Evolutionary conservation across 2,113 vertebrate genomes (phyloP), one percentile per base, ranked within the genome.

Genomic region (Agelaius tricolor): DNA sequence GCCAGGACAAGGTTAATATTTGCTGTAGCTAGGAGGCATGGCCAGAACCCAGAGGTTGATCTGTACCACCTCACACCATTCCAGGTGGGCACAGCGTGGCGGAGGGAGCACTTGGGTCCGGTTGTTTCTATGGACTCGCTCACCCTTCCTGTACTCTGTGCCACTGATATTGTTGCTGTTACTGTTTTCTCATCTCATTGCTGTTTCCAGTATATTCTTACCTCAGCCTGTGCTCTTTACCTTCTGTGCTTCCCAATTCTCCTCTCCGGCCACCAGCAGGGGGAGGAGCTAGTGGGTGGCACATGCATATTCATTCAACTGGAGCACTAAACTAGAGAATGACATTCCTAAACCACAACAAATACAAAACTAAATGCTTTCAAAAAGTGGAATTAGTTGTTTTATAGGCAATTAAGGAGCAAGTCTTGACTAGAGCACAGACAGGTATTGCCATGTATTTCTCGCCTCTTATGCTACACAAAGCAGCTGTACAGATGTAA

Each of bases 31-130:
- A 7, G 31, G 26, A 22, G 4, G 5, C 41, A 9, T 2, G 12
- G 79, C 55, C 63, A 49, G 30, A 12, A 62, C 63, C n/a, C 63
- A 62, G 47, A 62, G 41, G 7, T 4, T 49, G 10, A 49, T 47
- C 24, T 49, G 10, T 13, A 33, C 28, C 63, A 46, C 33, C 55
- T 54, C 46, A 23, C 12, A 39, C 33, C 33, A 37, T 7, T 44
- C 31, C n/a, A 31, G n/a, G 8, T 41, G 22, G 21, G 46, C 39
- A 46, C 4, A 47, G 16, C 1, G 0, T 31, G n/a, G n/a, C 46
- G 76, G 62, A 55, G n/a, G 46, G 30, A 68, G 17, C 41, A 27
- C 7, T 6, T 33, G 78, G 46, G 44, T 19, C 2, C 0, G 37
- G 37, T 4, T 58, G 27, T 30, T 82, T 68, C 28, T 24, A 7